Percentiles rank a stretch among this genome's conserved stretches.
Evolutionary conservation across 2,797 vertebrate species (phyloP).

Genomic region (Ataeniobius toweri): DNA sequence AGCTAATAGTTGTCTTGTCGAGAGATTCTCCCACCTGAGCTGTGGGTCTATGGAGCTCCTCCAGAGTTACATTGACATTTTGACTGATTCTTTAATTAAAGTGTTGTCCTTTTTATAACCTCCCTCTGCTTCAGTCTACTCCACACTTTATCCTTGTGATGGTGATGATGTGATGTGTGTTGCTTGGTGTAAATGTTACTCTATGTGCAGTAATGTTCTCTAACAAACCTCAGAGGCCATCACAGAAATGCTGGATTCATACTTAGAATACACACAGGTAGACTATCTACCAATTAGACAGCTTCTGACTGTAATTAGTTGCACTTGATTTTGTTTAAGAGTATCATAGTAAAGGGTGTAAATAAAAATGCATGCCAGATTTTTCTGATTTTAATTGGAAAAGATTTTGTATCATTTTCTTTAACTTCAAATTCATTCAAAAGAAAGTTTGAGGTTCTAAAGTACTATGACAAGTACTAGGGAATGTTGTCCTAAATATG

Average conservation of each 20-base stretch:
- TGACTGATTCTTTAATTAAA: too few species aligned
- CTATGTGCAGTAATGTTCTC: not conserved
- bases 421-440: not conserved
- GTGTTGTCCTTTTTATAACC: not conserved
- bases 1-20: too few species aligned
- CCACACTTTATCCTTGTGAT: not conserved
- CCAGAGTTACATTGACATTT: too few species aligned
- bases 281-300: not conserved
- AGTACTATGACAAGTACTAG: too few species aligned
- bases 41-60: too few species aligned
- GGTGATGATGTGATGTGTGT: not conserved
- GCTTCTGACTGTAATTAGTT: not conserved
- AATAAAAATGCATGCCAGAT: not conserved
- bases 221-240: not conserved
- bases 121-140: not conserved
- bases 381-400: not conserved
- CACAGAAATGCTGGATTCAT: not conserved
- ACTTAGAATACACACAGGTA: not conserved
- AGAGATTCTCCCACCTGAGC: too few species aligned
- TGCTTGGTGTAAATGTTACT: not conserved
- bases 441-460: not conserved
- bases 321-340: not conserved
- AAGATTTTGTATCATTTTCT: not conserved
- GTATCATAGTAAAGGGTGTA: not conserved
- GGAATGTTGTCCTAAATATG: not conserved